A percentile compares a stretch with the other conserved stretches of the same genome.
Conservation (phyloP, 37 sponge, comb jelly and placozoan genomes). For the Agelas oroides region DNA sequence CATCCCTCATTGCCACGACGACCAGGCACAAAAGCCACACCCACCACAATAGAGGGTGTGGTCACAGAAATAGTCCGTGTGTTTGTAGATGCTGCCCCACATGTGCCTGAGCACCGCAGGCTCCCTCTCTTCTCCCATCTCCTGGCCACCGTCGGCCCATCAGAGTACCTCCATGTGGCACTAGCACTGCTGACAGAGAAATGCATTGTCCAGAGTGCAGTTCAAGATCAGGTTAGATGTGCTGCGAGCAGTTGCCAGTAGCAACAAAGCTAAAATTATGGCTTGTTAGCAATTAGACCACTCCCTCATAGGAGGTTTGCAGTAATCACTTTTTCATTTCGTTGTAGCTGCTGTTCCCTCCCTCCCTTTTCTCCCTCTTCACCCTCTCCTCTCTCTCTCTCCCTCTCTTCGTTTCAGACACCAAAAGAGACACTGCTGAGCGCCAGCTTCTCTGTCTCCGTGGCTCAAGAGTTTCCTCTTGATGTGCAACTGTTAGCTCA, state of each 20-base stretch:
- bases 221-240: slow-evolving; percentile 31
- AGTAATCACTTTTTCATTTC: too few relatives aligned
- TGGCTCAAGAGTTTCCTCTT: slow-evolving; percentile 43
- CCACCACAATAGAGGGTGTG: slow-evolving; percentile 34
- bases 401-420: background rate
- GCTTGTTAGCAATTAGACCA: too few relatives aligned
- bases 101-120: slow-evolving; percentile 92
- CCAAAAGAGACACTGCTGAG: slow-evolving; percentile 21
- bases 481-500: slow-evolving; percentile 33
- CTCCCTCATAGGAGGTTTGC: too few relatives aligned
- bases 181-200: slow-evolving; percentile 67
- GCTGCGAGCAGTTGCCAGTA: too few relatives aligned
- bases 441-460: background rate
- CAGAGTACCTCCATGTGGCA: slow-evolving; percentile 62
- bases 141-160: slow-evolving; percentile 65
- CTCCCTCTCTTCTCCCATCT: slow-evolving; percentile 86
- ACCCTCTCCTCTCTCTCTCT: too few relatives aligned
- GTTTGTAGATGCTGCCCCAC: slow-evolving; percentile 94
- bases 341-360: too few relatives aligned
- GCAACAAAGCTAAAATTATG: too few relatives aligned
- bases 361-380: too few relatives aligned
- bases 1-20: background rate
- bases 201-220: slow-evolving; percentile 28
- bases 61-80: slow-evolving; percentile 82
- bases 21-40: background rate